Percentiles rank a stretch among this genome's conserved stretches.
These are phyloP conservation scores for Cebidichthys violaceus DNA, from an alignment of 2,113 vertebrate genomes.

Conservation along the genomic window DNA sequence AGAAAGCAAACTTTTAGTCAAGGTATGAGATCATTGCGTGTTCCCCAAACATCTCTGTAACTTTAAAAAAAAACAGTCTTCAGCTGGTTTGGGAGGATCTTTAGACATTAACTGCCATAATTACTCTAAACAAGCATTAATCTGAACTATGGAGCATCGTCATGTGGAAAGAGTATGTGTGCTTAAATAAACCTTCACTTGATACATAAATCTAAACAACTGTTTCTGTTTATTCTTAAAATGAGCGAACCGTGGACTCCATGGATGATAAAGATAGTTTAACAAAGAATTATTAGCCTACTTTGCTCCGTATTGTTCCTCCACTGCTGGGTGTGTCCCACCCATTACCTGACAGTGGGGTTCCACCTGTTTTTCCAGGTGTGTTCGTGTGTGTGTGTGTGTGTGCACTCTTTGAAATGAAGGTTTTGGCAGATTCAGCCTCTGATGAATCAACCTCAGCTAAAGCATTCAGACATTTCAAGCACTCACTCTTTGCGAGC, in stretches of 20 bases:
- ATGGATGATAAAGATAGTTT: not conserved
- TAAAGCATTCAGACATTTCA: not conserved
- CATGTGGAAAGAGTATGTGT: not conserved
- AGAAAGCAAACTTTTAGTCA: not conserved
- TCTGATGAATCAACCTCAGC: slow-evolving; percentile 1
- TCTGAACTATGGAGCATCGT: not conserved
- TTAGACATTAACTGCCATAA: not conserved
- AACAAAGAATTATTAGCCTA: not conserved
- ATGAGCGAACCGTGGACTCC: not conserved
- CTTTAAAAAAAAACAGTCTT: not conserved
- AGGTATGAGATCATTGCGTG: not conserved
- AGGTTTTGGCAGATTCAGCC: slow-evolving; percentile 1
- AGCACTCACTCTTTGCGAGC: slow-evolving; percentile 86
- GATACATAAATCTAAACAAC: not conserved
- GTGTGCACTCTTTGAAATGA: not conserved
- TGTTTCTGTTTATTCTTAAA: not conserved
- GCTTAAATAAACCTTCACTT: not conserved
- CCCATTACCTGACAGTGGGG: slow-evolving; percentile 19
- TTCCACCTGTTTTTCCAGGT: slow-evolving; percentile 57
- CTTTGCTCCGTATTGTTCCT: not conserved
- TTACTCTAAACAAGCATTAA: not conserved
- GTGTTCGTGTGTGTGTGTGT: slow-evolving; percentile 13
- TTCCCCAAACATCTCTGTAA: not conserved
- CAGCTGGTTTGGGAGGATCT: not conserved
- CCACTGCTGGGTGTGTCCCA: slow-evolving; percentile 35